phyloP scores from a whole-genome alignment of 2,888 invertebrate species.

The Pimpla rufipes region DNA sequence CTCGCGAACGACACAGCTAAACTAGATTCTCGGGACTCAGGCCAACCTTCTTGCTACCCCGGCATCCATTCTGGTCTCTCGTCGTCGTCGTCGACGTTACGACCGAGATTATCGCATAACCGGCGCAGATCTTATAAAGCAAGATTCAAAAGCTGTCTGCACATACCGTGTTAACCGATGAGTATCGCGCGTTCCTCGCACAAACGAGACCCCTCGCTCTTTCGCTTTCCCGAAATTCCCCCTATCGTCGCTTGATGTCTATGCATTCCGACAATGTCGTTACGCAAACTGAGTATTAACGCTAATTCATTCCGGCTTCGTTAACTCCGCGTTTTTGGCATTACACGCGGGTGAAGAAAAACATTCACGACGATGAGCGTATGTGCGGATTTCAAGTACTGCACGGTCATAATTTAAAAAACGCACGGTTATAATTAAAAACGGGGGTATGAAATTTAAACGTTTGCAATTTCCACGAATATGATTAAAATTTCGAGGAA shows the following conservation, averaged over 20 bases:
- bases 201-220: not conserved
- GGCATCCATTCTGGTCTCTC: not conserved
- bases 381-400: not conserved
- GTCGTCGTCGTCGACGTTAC: slow-evolving; percentile 63
- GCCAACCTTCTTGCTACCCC: slow-evolving; percentile 6
- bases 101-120: slow-evolving; percentile 76
- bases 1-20: not conserved
- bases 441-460: too few species aligned
- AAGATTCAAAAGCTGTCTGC: slow-evolving; percentile 38
- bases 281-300: not conserved
- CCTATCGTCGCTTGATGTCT: not conserved
- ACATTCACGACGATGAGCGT: too few species aligned
- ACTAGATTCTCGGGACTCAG: slow-evolving; percentile 6
- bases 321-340: not conserved
- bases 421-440: too few species aligned
- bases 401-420: too few species aligned
- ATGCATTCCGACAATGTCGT: not conserved
- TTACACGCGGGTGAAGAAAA: not conserved
- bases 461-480: not conserved
- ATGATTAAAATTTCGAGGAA: not conserved
- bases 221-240: not conserved
- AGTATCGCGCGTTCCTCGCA: slow-evolving; percentile 3
- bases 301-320: not conserved
- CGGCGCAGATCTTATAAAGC: slow-evolving; percentile 69
- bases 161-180: slow-evolving; percentile 20